Conservation (phyloP, 2,113 vertebrate species). For the Sisor rabdophorus region DNA sequence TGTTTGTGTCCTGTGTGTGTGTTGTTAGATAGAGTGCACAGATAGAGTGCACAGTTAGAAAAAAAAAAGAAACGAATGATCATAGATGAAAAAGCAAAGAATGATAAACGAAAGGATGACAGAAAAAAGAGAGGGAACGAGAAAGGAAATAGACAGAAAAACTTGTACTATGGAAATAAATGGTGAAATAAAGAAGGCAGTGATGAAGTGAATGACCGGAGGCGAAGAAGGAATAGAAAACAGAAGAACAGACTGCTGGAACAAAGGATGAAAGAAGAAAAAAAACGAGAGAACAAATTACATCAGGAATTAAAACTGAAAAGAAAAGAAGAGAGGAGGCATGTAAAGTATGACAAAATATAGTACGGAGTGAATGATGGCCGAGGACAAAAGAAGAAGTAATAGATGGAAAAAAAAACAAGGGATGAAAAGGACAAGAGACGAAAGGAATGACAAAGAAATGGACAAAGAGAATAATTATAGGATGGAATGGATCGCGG, state of each 20-base stretch:
- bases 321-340: background rate
- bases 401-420: background rate
- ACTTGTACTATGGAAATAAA: background rate
- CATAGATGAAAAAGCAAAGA: too few species aligned
- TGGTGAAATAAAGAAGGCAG: background rate
- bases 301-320: background rate
- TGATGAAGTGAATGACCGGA: background rate
- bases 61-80: too few species aligned
- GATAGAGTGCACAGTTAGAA: too few species aligned
- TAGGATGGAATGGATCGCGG: background rate
- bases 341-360: too few species aligned
- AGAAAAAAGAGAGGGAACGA: background rate
- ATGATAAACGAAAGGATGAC: background rate
- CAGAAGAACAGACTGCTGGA: background rate
- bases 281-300: background rate
- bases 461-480: background rate
- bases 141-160: background rate
- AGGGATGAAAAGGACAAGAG: background rate
- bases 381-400: background rate
- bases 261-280: background rate
- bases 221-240: background rate
- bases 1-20: too few species aligned
- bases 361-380: too few species aligned
- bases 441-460: background rate
- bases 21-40: too few species aligned